These are phyloP conservation scores for Urophycis tenuis DNA, from an alignment of 2,797 vertebrate species.

Conservation along the genomic window DNA sequence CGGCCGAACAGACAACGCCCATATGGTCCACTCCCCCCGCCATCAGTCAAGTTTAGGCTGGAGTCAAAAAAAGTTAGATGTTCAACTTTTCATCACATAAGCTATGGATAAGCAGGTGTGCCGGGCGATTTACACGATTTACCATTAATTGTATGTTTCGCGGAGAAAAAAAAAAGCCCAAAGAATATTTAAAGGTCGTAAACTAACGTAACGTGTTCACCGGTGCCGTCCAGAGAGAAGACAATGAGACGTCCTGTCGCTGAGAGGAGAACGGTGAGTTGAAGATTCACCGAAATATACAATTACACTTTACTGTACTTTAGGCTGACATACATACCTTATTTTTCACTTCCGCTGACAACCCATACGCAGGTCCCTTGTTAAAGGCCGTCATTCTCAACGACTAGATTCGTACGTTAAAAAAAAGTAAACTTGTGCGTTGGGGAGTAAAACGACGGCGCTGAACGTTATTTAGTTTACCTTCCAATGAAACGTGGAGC, in stretches of 20 bases:
- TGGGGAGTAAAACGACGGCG: not conserved
- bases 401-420: not conserved
- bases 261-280: not conserved
- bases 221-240: not conserved
- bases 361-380: slow-evolving; percentile 67
- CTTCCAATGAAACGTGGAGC: slow-evolving; percentile 52
- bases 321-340: slow-evolving; percentile 54
- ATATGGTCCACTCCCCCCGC: slow-evolving; percentile 18
- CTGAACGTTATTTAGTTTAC: slow-evolving; percentile 44
- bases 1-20: slow-evolving; percentile 58
- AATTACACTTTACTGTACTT: not conserved
- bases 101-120: not conserved
- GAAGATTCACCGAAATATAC: not conserved
- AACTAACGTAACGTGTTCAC: not conserved
- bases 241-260: no score
- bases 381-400: slow-evolving; percentile 65
- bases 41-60: not conserved
- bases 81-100: not conserved
- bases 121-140: no score
- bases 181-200: not conserved
- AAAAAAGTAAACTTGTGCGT: not conserved
- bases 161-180: no score
- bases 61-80: not conserved
- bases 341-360: slow-evolving; percentile 72
- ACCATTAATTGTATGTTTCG: no score